These are phyloP conservation scores for Eleutherodactylus coqui DNA, from an alignment of 2,797 vertebrate genomes.

Conservation along the genomic window DNA sequence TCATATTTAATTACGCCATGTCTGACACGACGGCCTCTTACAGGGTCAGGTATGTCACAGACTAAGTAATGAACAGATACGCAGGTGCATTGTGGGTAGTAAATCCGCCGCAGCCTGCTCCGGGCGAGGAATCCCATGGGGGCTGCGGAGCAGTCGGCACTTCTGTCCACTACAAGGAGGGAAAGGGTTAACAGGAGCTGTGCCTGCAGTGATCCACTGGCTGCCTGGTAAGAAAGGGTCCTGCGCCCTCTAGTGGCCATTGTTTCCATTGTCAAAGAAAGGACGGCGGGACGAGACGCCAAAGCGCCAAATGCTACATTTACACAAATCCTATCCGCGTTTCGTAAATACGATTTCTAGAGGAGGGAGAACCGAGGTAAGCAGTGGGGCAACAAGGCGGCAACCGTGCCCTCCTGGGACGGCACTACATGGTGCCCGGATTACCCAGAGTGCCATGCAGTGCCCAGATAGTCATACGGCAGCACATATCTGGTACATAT, in stretches of 20 bases:
- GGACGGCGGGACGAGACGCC: no score
- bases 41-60: background rate
- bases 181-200: background rate
- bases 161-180: background rate
- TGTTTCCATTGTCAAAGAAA: background rate
- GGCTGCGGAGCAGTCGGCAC: background rate
- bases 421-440: no score
- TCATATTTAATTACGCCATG: background rate
- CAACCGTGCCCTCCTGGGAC: no score
- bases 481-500: no score
- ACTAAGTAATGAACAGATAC: background rate
- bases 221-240: background rate
- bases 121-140: background rate
- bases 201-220: background rate
- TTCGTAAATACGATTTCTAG: no score
- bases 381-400: no score
- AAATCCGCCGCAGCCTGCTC: background rate
- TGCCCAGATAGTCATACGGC: no score
- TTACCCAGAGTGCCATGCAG: no score
- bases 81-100: slow-evolving; percentile 29
- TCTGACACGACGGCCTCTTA: background rate
- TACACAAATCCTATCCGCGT: no score
- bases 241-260: slow-evolving; percentile 42
- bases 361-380: no score
- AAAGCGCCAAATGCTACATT: no score